These are phyloP conservation scores for Augochlorella aurata DNA, from an alignment of 2,888 invertebrate species.

Conservation along the genomic window DNA sequence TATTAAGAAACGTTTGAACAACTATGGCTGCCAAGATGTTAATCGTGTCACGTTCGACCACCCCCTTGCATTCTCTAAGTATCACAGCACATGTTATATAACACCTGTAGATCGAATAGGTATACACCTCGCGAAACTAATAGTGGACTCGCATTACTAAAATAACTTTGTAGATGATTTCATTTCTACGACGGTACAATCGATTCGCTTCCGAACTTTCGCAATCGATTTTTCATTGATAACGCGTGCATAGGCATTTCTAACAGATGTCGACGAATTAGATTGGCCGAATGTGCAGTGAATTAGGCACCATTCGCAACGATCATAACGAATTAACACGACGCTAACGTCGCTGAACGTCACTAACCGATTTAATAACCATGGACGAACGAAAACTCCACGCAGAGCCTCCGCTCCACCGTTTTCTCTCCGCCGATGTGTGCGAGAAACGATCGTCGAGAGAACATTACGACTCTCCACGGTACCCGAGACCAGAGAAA, in stretches of 20 bases:
- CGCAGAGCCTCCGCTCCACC: neutral
- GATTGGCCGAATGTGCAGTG: neutral
- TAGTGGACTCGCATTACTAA: neutral
- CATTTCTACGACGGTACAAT: neutral
- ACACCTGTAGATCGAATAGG: neutral
- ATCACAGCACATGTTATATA: slow-evolving; percentile 1
- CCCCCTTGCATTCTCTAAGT: neutral
- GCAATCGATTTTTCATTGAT: neutral
- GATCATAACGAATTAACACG: slow-evolving; percentile 22
- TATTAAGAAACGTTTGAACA: neutral
- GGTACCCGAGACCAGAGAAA: slow-evolving; percentile 14
- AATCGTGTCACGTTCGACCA: slow-evolving; percentile 5
- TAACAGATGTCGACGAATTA: neutral
- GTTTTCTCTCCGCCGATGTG: slow-evolving; percentile 30
- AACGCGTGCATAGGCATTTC: neutral
- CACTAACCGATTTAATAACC: slow-evolving; percentile 5
- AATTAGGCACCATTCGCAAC: neutral
- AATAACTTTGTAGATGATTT: neutral
- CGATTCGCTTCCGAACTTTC: neutral
- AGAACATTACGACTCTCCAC: slow-evolving; percentile 40
- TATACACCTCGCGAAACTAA: neutral
- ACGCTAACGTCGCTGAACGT: neutral
- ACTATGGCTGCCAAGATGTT: neutral
- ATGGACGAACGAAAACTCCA: slow-evolving; percentile 23
- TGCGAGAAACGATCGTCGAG: slow-evolving; percentile 44